phyloP scores from a whole-genome alignment of 2,797 vertebrate genomes.

The Typhlichthys eigenmanni region DNA sequence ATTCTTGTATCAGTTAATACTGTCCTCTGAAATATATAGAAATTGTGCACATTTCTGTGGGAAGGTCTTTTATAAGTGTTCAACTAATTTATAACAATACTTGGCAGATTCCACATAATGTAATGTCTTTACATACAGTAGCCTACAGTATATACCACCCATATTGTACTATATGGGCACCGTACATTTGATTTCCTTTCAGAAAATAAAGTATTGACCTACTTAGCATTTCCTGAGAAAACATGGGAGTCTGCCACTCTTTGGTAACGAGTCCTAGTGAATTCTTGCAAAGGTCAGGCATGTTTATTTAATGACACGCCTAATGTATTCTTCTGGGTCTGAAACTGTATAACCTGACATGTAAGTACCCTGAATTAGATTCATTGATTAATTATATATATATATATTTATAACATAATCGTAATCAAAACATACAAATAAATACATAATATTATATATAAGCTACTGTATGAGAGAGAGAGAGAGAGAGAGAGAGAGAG shows the following conservation, averaged over 20 bases:
- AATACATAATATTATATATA: too few relatives aligned
- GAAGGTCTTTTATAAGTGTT: too few relatives aligned
- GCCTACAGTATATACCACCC: neutral
- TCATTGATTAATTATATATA: neutral
- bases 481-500: too few relatives aligned
- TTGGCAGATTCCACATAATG: neutral
- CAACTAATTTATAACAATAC: neutral
- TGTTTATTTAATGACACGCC: conserved; percentile 12
- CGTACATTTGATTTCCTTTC: neutral
- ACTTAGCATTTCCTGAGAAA: conserved; percentile 1
- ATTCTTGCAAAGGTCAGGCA: conserved; percentile 9
- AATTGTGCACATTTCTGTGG: too few relatives aligned
- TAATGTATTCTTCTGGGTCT: conserved; percentile 6
- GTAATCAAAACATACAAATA: too few relatives aligned
- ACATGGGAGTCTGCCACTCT: neutral
- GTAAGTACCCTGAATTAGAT: conserved; percentile 1
- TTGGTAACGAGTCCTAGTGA: neutral
- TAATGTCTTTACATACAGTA: neutral
- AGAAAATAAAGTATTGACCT: conserved; percentile 10
- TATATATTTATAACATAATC: neutral
- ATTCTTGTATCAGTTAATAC: too few relatives aligned
- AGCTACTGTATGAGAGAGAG: too few relatives aligned
- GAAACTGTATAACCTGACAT: neutral
- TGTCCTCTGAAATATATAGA: too few relatives aligned
- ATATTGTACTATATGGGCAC: neutral